These are phyloP conservation scores for Neelides sp. DNA, from an alignment of 1,140 invertebrate species.

Conservation along the genomic window DNA sequence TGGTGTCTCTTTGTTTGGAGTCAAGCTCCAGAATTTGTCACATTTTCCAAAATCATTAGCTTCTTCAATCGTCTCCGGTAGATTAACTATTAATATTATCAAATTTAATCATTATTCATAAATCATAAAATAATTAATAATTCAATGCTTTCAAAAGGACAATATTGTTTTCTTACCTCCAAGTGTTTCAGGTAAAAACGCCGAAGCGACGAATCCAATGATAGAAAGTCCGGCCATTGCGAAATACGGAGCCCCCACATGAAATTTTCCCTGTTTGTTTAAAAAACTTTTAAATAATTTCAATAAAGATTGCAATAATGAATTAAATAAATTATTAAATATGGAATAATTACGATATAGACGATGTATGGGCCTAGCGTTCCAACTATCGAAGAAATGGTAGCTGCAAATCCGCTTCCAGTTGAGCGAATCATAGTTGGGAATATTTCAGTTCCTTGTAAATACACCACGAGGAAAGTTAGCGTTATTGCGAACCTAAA, in stretches of 20 bases:
- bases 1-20: background rate
- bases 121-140: background rate
- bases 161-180: slow-evolving; percentile 17
- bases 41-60: slow-evolving; percentile 35
- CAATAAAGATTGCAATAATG: background rate
- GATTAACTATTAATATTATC: no score
- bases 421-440: slow-evolving; percentile 53
- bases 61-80: slow-evolving; percentile 36
- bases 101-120: background rate
- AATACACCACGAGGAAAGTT: slow-evolving; percentile 35
- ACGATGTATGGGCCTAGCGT: slow-evolving; percentile 40
- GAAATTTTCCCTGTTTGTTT: slow-evolving; percentile 13
- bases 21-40: slow-evolving; percentile 34
- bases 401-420: slow-evolving; percentile 48
- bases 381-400: slow-evolving; percentile 44
- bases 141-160: slow-evolving; percentile 11
- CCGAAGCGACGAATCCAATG: slow-evolving; percentile 31
- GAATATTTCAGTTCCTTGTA: slow-evolving; percentile 52
- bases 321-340: background rate
- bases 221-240: slow-evolving; percentile 32
- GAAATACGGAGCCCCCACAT: slow-evolving; percentile 32
- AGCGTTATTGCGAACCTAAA: slow-evolving; percentile 37
- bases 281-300: background rate
- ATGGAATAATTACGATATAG: slow-evolving; percentile 36
- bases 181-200: slow-evolving; percentile 37